Conservation (phyloP, 1,140 invertebrate genomes). For the Panagrolaimus sp. region DNA sequence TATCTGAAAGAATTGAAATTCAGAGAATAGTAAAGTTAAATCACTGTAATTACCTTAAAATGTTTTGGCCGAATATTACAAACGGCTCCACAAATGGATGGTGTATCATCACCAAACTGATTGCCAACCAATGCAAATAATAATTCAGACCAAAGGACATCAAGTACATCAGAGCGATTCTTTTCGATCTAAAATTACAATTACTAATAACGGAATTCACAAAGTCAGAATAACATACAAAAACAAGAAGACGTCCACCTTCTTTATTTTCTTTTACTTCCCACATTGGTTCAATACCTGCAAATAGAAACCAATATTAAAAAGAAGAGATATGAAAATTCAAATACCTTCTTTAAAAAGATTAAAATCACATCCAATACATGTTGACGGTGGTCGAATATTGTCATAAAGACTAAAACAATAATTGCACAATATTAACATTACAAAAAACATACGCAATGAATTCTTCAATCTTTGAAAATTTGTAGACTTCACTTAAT, state of each 20-base stretch:
- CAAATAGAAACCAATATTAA: no score
- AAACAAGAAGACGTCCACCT: conserved; percentile 86
- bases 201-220: conserved; percentile 59
- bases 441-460: conserved; percentile 74
- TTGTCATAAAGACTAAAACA: conserved; percentile 78
- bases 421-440: conserved; percentile 64
- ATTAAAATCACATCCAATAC: conserved; percentile 84
- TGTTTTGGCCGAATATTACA: conserved; percentile 83
- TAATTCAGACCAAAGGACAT: conserved; percentile 88
- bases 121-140: conserved; percentile 91
- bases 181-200: conserved; percentile 56
- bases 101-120: conserved; percentile 81
- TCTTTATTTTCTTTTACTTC: conserved; percentile 82
- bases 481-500: conserved; percentile 81
- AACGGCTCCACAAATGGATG: conserved; percentile 86
- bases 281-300: conserved; percentile 97
- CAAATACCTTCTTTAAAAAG: conserved; percentile 77
- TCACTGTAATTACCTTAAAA: conserved; percentile 69
- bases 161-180: conserved; percentile 70
- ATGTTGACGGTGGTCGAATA: conserved; percentile 82
- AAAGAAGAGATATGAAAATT: no score
- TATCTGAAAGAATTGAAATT: conserved; percentile 62
- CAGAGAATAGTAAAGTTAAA: not conserved
- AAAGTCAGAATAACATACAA: conserved; percentile 14
- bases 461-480: conserved; percentile 95